phyloP scores from a whole-genome alignment of 2,797 vertebrate species.

The Phyllotis vaccarum region DNA sequence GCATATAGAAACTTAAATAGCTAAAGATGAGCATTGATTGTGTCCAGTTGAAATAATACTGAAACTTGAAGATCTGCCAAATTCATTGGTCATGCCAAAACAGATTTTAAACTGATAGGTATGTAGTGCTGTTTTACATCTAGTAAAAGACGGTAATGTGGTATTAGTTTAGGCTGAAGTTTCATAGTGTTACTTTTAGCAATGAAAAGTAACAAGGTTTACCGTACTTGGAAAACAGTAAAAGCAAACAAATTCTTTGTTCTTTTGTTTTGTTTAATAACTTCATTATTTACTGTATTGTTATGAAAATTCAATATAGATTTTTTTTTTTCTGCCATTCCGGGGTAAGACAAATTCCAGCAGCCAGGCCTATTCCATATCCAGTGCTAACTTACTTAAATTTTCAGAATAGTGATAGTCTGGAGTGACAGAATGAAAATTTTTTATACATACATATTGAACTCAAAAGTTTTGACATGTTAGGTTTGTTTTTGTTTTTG shows the following conservation, averaged over 20 bases:
- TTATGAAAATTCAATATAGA: constrained; percentile 28
- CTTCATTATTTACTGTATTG: constrained; percentile 28
- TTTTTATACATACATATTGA: constrained; percentile 52
- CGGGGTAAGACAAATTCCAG: background rate
- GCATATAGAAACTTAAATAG: constrained; percentile 52
- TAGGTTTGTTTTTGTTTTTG: background rate
- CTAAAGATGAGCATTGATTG: constrained; percentile 35
- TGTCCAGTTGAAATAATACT: constrained; percentile 39
- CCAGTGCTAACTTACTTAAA: constrained; percentile 25
- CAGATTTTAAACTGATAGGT: constrained; percentile 41
- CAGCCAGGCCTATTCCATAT: constrained; percentile 17
- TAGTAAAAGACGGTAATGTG: constrained; percentile 26
- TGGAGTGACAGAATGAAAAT: constrained; percentile 5
- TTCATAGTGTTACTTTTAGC: constrained; percentile 46
- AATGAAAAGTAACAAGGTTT: constrained; percentile 70
- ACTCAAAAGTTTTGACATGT: constrained; percentile 46
- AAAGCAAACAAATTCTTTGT: constrained; percentile 1
- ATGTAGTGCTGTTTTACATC: constrained; percentile 11
- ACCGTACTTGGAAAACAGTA: constrained; percentile 20
- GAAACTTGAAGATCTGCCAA: constrained; percentile 50
- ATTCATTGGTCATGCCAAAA: constrained; percentile 44
- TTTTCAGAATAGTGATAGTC: background rate
- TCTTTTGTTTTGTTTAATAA: background rate
- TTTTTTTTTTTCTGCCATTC: constrained; percentile 46
- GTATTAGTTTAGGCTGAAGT: constrained; percentile 28